Base-by-base conservation (phyloP, 2,888 invertebrate genomes). In the Pecten maximus region DNA sequence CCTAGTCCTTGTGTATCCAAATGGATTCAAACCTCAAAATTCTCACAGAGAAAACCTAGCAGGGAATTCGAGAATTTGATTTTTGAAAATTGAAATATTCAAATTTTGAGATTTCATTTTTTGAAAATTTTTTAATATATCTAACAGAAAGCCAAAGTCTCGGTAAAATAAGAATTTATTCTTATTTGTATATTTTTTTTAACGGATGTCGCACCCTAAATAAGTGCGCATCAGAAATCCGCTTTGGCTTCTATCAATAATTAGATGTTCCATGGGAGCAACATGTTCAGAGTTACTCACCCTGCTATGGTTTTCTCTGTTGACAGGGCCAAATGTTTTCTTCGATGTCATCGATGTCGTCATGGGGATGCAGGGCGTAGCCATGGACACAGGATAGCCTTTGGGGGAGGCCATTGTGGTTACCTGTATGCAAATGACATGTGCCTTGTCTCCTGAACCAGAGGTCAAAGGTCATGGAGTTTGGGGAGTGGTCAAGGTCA, bases 281-380 rank as follows among this genome's bases (percentile, higher is more conserved):
- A 88, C 40, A 60, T 54, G 54, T 88, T 40, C 60, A 40, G 74
- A 88, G 40, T 88, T 74, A 90, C 91, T 92, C 87, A 92, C 90
- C 91, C 91, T 92, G 91, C 91, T 92, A 90, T 92, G 91, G 91
- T 92, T 92, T 91, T 92, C 91, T 92, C 91, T 92, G 91, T 92
- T 92, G 91, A 92, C 91, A 92, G 91, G 91, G 91, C 91, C 91
- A 92, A 90, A 92, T 92, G 91, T 92, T 90, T 92, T 90, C 91
- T 35, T 91, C 91, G 90, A 92, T 92, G 91, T 90, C 91, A 74
- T 74, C 74, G 74, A 74, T 74, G 87, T 90, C 90, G 87, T 91
- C 88, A 40, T 88, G 91, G 91, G 91, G 91, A 89, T 90, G 90
- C 88, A 88, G 91, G 89, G 90, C 91, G 87, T 90, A 88, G 88